A percentile compares a stretch with the other conserved stretches of the same genome.
Conservation (phyloP, 2,113 vertebrate species). For the Calyptommatus sinebrachiatus region DNA sequence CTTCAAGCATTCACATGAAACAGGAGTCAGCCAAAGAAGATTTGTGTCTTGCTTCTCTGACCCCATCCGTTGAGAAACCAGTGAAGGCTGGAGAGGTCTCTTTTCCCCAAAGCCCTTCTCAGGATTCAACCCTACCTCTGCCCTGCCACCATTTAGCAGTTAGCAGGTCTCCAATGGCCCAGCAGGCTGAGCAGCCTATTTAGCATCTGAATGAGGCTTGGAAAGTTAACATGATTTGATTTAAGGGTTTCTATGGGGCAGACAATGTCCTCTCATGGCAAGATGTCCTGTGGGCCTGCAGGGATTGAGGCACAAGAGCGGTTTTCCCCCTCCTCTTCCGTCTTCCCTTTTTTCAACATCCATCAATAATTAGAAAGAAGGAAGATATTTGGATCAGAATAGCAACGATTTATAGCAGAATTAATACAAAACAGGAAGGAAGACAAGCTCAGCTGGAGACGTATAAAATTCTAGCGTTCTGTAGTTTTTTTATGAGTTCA, state of each 20-base stretch:
- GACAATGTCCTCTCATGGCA: neutral
- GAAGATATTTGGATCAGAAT: neutral
- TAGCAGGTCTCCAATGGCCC: constrained; percentile 30
- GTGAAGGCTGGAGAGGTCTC: constrained; percentile 15
- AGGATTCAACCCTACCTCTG: neutral
- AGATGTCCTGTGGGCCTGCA: neutral
- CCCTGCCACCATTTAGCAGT: constrained; percentile 25
- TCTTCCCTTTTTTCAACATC: neutral
- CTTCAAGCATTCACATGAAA: neutral
- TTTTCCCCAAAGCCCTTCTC: neutral
- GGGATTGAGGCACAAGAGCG: neutral
- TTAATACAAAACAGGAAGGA: neutral
- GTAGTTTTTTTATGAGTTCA: no score
- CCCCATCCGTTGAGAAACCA: neutral
- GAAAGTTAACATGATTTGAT: neutral
- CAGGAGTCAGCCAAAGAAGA: neutral
- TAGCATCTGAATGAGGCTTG: neutral
- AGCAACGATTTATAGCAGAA: neutral
- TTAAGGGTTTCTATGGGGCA: constrained; percentile 12
- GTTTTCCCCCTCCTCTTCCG: neutral
- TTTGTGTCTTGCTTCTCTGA: neutral
- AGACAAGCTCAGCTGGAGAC: no score
- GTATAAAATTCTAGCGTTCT: no score
- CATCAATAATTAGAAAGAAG: neutral
- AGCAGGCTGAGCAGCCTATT: constrained; percentile 23